Conservation (phyloP, 1,140 invertebrate genomes). For the Fopius arisanus region DNA sequence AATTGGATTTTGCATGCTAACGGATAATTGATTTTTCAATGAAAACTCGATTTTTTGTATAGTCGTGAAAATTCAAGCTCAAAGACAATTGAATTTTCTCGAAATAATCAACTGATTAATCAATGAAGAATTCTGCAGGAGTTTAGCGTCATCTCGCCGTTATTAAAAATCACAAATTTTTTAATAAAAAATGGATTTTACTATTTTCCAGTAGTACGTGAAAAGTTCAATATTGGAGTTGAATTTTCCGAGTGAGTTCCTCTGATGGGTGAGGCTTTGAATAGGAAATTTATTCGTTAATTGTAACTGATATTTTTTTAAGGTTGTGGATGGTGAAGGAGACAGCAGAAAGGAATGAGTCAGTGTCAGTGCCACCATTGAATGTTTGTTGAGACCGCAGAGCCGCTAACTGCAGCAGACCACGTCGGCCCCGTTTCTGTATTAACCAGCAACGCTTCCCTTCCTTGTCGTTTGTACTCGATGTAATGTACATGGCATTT, state of each 20-base stretch:
- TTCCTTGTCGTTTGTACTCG: background rate
- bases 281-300: background rate
- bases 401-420: conserved; percentile 41
- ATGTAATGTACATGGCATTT: background rate
- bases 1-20: no score
- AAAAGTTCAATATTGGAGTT: no score
- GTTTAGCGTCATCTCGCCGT: no score
- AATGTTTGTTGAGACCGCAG: conserved; percentile 38
- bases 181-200: no score
- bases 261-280: background rate
- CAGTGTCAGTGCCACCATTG: conserved; percentile 17
- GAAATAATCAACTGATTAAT: no score
- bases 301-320: background rate
- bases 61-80: no score
- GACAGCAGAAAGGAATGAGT: conserved; percentile 10
- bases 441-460: background rate
- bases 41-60: no score
- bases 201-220: no score
- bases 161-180: no score
- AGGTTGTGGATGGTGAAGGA: background rate
- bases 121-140: no score
- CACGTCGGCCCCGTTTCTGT: background rate
- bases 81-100: no score
- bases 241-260: background rate
- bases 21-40: no score